Percentiles rank a stretch among this genome's conserved stretches.
These are phyloP conservation scores for Thecophora atra DNA, from an alignment of 2,888 invertebrate species.

Conservation along the genomic window DNA sequence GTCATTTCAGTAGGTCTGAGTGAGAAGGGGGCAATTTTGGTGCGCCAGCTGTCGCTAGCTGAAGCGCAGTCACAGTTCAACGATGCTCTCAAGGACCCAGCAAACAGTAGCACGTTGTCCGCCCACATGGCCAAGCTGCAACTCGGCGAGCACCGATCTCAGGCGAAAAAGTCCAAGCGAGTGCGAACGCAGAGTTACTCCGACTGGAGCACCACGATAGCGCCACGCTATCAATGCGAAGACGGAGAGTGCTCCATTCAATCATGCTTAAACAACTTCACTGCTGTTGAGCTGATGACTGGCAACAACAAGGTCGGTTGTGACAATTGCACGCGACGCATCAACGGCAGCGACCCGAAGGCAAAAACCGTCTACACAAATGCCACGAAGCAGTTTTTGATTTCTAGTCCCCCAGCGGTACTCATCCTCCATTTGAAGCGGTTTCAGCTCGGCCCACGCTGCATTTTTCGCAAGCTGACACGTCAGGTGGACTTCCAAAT, in stretches of 20 bases:
- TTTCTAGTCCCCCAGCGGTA: conserved; percentile 91
- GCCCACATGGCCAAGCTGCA: conserved; percentile 47
- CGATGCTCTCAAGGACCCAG: conserved; percentile 34
- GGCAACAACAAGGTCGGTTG: conserved; percentile 95
- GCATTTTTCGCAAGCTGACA: conserved; percentile 83
- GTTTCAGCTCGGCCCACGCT: conserved; percentile 83
- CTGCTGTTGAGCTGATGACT: conserved; percentile 87
- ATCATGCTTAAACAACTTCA: conserved; percentile 93
- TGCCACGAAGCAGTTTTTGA: conserved; percentile 84
- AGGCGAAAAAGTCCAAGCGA: conserved; percentile 52
- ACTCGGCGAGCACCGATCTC: conserved; percentile 41
- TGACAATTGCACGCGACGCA: conserved; percentile 84
- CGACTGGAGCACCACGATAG: conserved; percentile 69
- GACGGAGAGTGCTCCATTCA: conserved; percentile 85
- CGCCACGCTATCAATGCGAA: conserved; percentile 76
- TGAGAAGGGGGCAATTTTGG: conserved; percentile 59
- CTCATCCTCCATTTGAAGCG: conserved; percentile 95
- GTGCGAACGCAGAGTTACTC: conserved; percentile 64
- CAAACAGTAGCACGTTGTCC: conserved; percentile 40
- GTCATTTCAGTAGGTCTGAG: conserved; percentile 59
- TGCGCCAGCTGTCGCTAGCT: conserved; percentile 55
- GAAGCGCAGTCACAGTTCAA: conserved; percentile 42
- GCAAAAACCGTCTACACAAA: conserved; percentile 82
- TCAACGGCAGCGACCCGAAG: conserved; percentile 73
- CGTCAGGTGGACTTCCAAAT: conserved; percentile 89